A percentile compares a stretch with the other conserved stretches of the same genome.
Evolutionary conservation across 2,113 vertebrate species (phyloP).

Genomic region (Petroica traversi): DNA sequence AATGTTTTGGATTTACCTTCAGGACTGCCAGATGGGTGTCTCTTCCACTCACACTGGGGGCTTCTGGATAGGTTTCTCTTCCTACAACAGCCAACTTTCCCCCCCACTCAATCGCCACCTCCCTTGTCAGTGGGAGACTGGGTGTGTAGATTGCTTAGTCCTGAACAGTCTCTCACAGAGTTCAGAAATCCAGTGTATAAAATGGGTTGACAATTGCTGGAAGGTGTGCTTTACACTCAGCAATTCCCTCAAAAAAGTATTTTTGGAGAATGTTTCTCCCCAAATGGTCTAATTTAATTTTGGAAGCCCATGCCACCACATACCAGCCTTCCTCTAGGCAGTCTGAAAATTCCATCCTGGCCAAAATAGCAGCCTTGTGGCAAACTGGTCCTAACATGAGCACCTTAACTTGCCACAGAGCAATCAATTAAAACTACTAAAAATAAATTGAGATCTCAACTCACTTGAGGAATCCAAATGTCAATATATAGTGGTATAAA

Average conservation of each 20-base stretch:
- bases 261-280: not conserved
- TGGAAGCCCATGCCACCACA: not conserved
- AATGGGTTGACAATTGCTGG: not conserved
- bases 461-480: not conserved
- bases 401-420: not conserved
- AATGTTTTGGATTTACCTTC: not conserved
- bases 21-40: fast-evolving
- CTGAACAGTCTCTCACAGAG: not conserved
- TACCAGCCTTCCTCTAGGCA: not conserved
- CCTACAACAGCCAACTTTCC: not conserved
- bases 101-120: not conserved
- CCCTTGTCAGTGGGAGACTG: not conserved
- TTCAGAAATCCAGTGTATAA: not conserved
- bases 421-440: not conserved
- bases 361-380: not conserved
- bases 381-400: not conserved
- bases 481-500: not conserved
- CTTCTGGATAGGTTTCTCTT: not conserved
- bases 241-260: not conserved
- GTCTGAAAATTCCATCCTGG: not conserved
- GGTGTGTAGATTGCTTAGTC: fast-evolving
- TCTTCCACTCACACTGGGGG: not conserved
- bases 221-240: not conserved
- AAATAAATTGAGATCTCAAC: not conserved
- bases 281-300: not conserved